Evolutionary conservation across 2,888 invertebrate species (phyloP).

Genomic region (Euproctis similis): DNA sequence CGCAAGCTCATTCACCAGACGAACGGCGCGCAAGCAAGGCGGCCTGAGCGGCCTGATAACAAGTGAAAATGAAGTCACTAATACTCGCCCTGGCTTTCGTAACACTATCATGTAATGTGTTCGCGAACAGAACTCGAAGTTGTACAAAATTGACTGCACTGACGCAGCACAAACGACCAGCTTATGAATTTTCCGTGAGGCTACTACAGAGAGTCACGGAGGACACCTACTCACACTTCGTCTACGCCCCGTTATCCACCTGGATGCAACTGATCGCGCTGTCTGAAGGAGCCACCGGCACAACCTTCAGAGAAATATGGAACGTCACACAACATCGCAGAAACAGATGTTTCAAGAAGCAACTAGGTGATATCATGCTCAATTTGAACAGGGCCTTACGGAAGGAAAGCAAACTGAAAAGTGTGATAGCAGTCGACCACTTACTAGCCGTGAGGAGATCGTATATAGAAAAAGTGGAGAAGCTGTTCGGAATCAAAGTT

Average conservation of each 20-base stretch:
- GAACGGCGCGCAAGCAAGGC: constrained; percentile 1
- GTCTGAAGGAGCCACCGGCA: constrained; percentile 42
- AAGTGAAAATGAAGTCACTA: constrained; percentile 33
- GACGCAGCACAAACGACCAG: constrained; percentile 32
- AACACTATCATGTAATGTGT: constrained; percentile 16
- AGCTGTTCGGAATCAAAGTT: constrained; percentile 31
- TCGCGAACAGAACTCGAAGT: constrained; percentile 14
- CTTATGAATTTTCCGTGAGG: constrained; percentile 43
- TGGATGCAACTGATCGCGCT: constrained; percentile 49
- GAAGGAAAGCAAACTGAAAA: constrained; percentile 27
- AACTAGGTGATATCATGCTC: constrained; percentile 31
- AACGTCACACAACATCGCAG: constrained; percentile 36
- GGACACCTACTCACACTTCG: constrained; percentile 43
- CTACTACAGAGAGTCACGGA: constrained; percentile 43
- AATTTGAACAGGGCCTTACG: constrained; percentile 29
- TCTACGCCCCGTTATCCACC: constrained; percentile 48
- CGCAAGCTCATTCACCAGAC: constrained; percentile 12
- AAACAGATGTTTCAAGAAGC: constrained; percentile 38
- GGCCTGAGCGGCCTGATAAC: constrained; percentile 6
- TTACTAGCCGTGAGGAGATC: constrained; percentile 33
- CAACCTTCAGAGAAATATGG: constrained; percentile 40
- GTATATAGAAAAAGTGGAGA: constrained; percentile 31
- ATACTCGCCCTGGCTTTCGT: constrained; percentile 15
- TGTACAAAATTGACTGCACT: constrained; percentile 35
- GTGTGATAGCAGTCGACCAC: constrained; percentile 40